These are phyloP conservation scores for Chesias legatella DNA, from an alignment of 2,888 invertebrate genomes.

Conservation along the genomic window DNA sequence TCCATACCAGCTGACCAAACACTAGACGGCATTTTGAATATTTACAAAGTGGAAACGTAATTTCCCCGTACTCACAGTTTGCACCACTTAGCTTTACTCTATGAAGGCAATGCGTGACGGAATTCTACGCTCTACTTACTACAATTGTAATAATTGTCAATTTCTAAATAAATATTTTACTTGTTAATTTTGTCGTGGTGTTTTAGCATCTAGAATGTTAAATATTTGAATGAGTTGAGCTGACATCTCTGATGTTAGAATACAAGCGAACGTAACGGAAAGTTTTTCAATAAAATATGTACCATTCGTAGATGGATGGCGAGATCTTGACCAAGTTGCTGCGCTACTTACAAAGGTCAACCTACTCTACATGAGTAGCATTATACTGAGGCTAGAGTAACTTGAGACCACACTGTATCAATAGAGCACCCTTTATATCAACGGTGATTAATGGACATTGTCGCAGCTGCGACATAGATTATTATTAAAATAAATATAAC, in stretches of 20 bases:
- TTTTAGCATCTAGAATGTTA: too few species aligned
- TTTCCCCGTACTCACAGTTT: slow-evolving; percentile 21
- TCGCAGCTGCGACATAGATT: too few species aligned
- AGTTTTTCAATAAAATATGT: slow-evolving; percentile 1
- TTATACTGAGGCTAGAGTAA: too few species aligned
- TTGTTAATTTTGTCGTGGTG: neutral
- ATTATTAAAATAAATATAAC: too few species aligned
- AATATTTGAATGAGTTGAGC: too few species aligned
- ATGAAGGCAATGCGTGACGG: slow-evolving; percentile 59
- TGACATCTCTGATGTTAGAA: too few species aligned
- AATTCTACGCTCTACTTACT: slow-evolving; percentile 68
- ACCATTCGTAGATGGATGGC: slow-evolving; percentile 13
- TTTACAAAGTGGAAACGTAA: too few species aligned
- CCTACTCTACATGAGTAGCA: neutral
- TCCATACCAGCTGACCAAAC: too few species aligned
- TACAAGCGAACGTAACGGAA: neutral
- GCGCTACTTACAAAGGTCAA: slow-evolving; percentile 24
- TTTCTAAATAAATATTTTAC: slow-evolving; percentile 73
- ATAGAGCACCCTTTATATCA: neutral
- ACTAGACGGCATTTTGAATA: too few species aligned
- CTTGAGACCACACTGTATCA: too few species aligned
- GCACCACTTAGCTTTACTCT: slow-evolving; percentile 27
- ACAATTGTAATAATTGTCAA: slow-evolving; percentile 64
- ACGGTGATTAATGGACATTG: too few species aligned
- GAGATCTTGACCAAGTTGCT: slow-evolving; percentile 30